Conservation (phyloP, 2,797 vertebrate species). For the Cynodonichthys magdalenae region DNA sequence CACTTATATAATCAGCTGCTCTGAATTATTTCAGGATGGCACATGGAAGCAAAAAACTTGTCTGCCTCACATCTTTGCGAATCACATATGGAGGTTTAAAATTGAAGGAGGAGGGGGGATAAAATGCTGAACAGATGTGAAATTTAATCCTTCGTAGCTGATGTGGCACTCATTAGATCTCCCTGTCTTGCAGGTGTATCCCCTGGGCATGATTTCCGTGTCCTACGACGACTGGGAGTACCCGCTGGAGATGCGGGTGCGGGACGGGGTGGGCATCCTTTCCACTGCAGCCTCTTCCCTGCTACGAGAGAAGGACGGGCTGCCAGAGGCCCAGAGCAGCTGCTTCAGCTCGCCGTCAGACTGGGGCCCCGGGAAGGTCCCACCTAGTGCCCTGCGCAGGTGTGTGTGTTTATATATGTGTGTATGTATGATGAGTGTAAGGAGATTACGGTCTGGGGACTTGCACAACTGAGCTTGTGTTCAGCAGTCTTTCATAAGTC, state of each 20-base stretch:
- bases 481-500: conserved; percentile 55
- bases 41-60: conserved; percentile 31
- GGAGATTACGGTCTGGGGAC: conserved; percentile 56
- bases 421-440: conserved; percentile 11
- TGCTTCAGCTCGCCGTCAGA: conserved; percentile 87
- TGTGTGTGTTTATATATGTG: conserved; percentile 56
- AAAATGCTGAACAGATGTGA: conserved; percentile 25
- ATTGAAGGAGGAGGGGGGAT: neutral
- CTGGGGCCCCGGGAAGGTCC: conserved; percentile 84
- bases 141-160: conserved; percentile 26
- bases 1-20: conserved; percentile 18
- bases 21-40: conserved; percentile 28
- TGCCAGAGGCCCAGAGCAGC: conserved; percentile 92
- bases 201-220: conserved; percentile 96
- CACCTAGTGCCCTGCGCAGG: conserved; percentile 82
- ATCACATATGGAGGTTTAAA: conserved; percentile 24
- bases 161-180: conserved; percentile 20
- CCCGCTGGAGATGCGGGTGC: conserved; percentile 88
- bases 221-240: conserved; percentile 98
- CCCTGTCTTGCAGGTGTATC: conserved; percentile 79
- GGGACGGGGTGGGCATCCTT: conserved; percentile 93
- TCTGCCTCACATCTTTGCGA: conserved; percentile 21
- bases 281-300: conserved; percentile 90
- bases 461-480: conserved; percentile 62
- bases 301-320: conserved; percentile 90